Evolutionary conservation across 2,113 vertebrate species (phyloP).

Genomic region (Hiodon alosoides): DNA sequence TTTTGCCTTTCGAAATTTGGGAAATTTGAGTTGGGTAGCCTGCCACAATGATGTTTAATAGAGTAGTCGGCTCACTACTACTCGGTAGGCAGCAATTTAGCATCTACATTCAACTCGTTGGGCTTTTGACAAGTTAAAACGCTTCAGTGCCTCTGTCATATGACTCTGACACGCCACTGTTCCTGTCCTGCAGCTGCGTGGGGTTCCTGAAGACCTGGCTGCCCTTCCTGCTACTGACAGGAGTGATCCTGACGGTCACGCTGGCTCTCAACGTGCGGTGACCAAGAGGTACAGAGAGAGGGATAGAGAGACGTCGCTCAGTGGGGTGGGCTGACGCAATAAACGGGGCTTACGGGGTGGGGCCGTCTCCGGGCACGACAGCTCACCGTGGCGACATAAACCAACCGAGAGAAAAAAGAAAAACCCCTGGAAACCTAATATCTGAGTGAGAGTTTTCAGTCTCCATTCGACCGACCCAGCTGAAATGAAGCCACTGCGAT

Average conservation of each 20-base stretch:
- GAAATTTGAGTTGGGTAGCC: too few relatives aligned
- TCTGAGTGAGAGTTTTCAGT: not conserved
- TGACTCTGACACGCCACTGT: fast-evolving
- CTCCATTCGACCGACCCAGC: not conserved
- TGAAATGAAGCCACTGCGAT: too few relatives aligned
- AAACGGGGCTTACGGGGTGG: not conserved
- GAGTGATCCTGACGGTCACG: conserved; percentile 71
- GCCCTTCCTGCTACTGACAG: conserved; percentile 82
- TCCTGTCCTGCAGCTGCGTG: conserved; percentile 61
- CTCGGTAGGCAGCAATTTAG: too few relatives aligned
- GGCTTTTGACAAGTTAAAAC: too few relatives aligned
- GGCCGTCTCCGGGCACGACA: not conserved
- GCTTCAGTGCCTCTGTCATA: not conserved
- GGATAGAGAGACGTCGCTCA: not conserved
- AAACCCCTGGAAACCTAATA: not conserved
- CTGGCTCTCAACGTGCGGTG: conserved; percentile 79
- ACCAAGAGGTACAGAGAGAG: conserved; percentile 28
- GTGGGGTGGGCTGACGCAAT: too few relatives aligned
- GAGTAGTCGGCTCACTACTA: too few relatives aligned
- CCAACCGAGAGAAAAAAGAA: not conserved
- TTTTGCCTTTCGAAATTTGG: too few relatives aligned
- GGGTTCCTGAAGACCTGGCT: conserved; percentile 96
- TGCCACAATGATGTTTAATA: too few relatives aligned
- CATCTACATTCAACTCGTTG: too few relatives aligned
- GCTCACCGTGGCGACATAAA: not conserved